These are phyloP conservation scores for Zosterops hypoxanthus DNA, from an alignment of 2,113 vertebrate genomes.

Conservation along the genomic window DNA sequence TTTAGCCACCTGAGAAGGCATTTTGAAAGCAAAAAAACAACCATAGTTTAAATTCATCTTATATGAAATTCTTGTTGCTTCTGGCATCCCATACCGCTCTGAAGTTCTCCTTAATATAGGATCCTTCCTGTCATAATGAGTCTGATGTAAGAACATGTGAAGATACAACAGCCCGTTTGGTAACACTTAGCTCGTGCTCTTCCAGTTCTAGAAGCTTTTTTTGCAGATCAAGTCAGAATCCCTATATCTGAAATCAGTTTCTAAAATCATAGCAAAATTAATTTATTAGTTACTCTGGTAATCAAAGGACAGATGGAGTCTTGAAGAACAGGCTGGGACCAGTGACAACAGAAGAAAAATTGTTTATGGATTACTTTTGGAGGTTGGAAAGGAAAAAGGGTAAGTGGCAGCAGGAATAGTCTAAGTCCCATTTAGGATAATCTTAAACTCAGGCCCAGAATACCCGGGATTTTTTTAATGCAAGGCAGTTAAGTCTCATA, in stretches of 20 bases:
- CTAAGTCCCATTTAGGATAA: not conserved
- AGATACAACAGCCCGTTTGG: not conserved
- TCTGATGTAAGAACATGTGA: fast-evolving
- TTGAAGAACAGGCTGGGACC: not conserved
- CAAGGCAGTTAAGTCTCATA: not conserved
- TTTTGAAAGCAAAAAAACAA: not conserved
- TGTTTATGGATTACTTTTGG: not conserved
- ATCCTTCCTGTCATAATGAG: not conserved
- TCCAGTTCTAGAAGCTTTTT: not conserved
- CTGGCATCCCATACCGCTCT: not conserved
- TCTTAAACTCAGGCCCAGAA: not conserved
- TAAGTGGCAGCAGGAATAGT: not conserved
- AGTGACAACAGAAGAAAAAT: not conserved
- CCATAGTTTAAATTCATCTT: not conserved
- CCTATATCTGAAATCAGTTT: not conserved
- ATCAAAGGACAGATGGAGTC: not conserved
- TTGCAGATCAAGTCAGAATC: not conserved
- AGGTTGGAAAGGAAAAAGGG: not conserved
- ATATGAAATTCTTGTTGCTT: not conserved
- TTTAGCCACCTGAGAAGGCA: slow-evolving; percentile 89
- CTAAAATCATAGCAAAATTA: not conserved
- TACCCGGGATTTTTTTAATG: not conserved
- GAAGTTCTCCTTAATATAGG: not conserved
- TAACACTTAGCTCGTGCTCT: not conserved
- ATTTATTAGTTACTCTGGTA: not conserved